Conservation (phyloP, 2,888 invertebrate genomes). For the Heliconius cydno region DNA sequence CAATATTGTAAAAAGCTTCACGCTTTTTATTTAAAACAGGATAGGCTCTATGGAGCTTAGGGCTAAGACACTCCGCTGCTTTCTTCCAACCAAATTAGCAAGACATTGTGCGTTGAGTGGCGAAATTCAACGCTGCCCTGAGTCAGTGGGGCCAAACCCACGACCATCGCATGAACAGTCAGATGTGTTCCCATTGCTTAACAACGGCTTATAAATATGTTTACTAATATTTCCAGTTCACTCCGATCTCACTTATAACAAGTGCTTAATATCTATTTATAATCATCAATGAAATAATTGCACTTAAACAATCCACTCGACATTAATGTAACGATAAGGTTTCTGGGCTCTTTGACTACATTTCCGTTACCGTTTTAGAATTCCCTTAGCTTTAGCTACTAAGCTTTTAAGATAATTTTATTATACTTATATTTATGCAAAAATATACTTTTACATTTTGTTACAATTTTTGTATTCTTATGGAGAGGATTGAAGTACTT, state of each 20-base stretch:
- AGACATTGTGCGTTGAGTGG: no score
- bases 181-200: no score
- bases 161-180: no score
- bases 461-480: slow-evolving; percentile 6
- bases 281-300: not conserved
- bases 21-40: no score
- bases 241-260: not conserved
- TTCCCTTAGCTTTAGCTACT: not conserved
- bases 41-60: no score
- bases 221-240: not conserved
- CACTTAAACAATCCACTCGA: not conserved
- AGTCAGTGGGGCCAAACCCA: no score
- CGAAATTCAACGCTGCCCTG: no score
- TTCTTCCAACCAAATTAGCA: no score
- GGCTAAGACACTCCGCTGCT: no score
- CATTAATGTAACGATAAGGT: slow-evolving; percentile 3
- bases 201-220: no score
- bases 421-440: slow-evolving; percentile 1
- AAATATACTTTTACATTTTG: slow-evolving; percentile 10
- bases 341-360: slow-evolving; percentile 4
- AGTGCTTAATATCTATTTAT: slow-evolving; percentile 6
- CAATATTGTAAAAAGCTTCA: no score
- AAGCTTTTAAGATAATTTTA: slow-evolving; percentile 16
- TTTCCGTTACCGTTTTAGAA: slow-evolving; percentile 13
- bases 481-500: not conserved